These are phyloP conservation scores for Tenthredo livida DNA, from an alignment of 2,888 invertebrate species.

Conservation along the genomic window DNA sequence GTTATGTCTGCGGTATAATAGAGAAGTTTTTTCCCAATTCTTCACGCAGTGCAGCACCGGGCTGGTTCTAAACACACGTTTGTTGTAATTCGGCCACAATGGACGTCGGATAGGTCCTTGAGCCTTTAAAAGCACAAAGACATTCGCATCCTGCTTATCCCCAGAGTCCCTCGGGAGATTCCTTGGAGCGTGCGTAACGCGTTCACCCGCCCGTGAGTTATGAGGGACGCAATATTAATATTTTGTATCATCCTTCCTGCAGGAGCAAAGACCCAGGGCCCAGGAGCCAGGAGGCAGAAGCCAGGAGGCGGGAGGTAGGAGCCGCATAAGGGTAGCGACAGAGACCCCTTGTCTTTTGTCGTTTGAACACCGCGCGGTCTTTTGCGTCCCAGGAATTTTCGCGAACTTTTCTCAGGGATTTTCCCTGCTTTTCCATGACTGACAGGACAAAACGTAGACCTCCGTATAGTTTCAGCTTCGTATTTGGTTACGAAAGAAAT, in stretches of 20 bases:
- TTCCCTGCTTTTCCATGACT: constrained; percentile 50
- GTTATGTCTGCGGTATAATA: constrained; percentile 75
- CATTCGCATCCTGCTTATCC: constrained; percentile 74
- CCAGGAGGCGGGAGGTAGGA: constrained; percentile 51
- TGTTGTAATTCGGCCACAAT: constrained; percentile 64
- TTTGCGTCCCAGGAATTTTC: constrained; percentile 54
- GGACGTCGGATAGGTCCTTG: constrained; percentile 66
- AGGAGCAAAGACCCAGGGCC: constrained; percentile 56
- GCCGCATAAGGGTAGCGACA: constrained; percentile 23
- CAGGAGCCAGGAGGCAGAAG: constrained; percentile 56
- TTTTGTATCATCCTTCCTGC: constrained; percentile 77
- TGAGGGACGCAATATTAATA: constrained; percentile 78
- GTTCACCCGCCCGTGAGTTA: constrained; percentile 77
- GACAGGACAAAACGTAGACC: constrained; percentile 60
- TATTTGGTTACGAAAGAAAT: constrained; percentile 38
- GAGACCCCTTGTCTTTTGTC: constrained; percentile 73
- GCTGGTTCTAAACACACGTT: constrained; percentile 71
- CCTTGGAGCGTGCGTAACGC: constrained; percentile 76
- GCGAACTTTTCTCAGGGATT: constrained; percentile 54
- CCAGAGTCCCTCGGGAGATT: constrained; percentile 73
- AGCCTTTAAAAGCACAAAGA: constrained; percentile 74
- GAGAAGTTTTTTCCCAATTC: constrained; percentile 57
- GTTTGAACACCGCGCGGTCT: constrained; percentile 65
- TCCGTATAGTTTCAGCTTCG: constrained; percentile 53
- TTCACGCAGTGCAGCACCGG: constrained; percentile 69